Conservation (phyloP, 2,113 vertebrate species). For the Vimba vimba region DNA sequence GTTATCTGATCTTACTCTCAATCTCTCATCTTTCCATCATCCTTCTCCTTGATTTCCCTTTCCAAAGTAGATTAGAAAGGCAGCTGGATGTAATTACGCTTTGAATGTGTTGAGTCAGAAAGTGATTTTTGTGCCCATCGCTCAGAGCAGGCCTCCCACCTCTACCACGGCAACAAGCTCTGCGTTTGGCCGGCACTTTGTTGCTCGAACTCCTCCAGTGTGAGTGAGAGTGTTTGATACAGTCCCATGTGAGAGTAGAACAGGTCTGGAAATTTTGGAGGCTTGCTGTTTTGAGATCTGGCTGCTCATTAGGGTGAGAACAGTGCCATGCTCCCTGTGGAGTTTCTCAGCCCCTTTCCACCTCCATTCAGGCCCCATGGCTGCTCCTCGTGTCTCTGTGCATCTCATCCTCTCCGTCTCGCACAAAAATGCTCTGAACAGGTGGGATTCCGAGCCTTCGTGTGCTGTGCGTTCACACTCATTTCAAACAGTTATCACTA, state of each 20-base stretch:
- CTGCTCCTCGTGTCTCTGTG: not conserved
- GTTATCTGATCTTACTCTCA: slow-evolving; percentile 26
- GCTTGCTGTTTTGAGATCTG: slow-evolving; percentile 10
- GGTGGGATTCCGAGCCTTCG: slow-evolving; percentile 13
- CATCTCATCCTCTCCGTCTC: slow-evolving; percentile 1
- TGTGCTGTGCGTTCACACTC: slow-evolving; percentile 44
- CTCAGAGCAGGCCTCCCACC: slow-evolving; percentile 20
- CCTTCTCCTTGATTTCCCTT: slow-evolving; percentile 15
- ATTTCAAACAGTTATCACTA: slow-evolving; percentile 60
- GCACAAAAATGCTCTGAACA: not conserved
- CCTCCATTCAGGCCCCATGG: not conserved
- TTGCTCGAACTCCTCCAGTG: not conserved
- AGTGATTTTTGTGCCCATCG: not conserved
- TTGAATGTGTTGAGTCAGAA: slow-evolving; percentile 11
- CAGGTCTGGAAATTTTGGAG: not conserved
- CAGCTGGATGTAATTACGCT: slow-evolving; percentile 16
- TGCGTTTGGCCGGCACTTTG: not conserved
- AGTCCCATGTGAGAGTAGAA: slow-evolving; percentile 7
- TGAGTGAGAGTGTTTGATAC: slow-evolving; percentile 4
- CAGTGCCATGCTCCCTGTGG: slow-evolving; percentile 12
- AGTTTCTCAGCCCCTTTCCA: slow-evolving; percentile 8
- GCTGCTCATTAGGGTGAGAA: slow-evolving; percentile 27
- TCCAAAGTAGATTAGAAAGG: slow-evolving; percentile 13
- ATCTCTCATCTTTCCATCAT: not conserved
- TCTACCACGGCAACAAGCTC: slow-evolving; percentile 1